Conservation (phyloP, 1,140 invertebrate species). For the Ditylenchus dipsaci region DNA sequence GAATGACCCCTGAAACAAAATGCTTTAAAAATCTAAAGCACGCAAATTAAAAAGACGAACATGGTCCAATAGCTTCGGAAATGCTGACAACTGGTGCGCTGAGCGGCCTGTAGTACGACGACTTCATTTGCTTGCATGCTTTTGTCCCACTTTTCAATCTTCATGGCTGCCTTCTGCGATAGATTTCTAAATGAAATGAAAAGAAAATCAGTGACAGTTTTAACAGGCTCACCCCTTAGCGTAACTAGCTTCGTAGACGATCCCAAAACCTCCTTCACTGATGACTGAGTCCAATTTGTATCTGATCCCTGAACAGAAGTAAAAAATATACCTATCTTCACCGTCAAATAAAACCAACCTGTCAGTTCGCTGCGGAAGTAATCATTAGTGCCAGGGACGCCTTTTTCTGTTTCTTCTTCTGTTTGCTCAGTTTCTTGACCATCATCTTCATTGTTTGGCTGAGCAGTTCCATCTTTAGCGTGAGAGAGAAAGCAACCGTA, state of each 20-base stretch:
- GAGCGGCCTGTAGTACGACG: constrained; percentile 31
- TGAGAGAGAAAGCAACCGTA: too few relatives aligned
- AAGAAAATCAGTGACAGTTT: neutral
- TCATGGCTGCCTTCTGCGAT: constrained; percentile 31
- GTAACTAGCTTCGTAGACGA: constrained; percentile 25
- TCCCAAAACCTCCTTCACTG: constrained; percentile 45
- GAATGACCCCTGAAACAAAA: constrained; percentile 10
- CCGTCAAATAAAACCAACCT: too few relatives aligned
- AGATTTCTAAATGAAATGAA: neutral
- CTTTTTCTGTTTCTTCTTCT: too few relatives aligned
- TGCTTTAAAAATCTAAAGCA: neutral
- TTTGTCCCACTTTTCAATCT: constrained; percentile 27
- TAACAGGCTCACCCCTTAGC: constrained; percentile 14
- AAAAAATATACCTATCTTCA: too few relatives aligned
- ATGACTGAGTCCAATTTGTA: constrained; percentile 12
- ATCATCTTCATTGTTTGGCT: too few relatives aligned
- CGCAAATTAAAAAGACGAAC: constrained; percentile 20
- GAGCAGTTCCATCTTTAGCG: too few relatives aligned
- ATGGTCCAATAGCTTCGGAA: constrained; percentile 41
- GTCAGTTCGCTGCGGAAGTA: too few relatives aligned
- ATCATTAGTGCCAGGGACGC: too few relatives aligned
- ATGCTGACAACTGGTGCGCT: constrained; percentile 29
- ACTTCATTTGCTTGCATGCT: constrained; percentile 21
- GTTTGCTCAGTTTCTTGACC: too few relatives aligned
- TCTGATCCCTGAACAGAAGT: neutral